A percentile compares a stretch with the other conserved stretches of the same genome.
Evolutionary conservation across 2,113 vertebrate species (phyloP).

Genomic region (Stomatorhinus ivindoensis): DNA sequence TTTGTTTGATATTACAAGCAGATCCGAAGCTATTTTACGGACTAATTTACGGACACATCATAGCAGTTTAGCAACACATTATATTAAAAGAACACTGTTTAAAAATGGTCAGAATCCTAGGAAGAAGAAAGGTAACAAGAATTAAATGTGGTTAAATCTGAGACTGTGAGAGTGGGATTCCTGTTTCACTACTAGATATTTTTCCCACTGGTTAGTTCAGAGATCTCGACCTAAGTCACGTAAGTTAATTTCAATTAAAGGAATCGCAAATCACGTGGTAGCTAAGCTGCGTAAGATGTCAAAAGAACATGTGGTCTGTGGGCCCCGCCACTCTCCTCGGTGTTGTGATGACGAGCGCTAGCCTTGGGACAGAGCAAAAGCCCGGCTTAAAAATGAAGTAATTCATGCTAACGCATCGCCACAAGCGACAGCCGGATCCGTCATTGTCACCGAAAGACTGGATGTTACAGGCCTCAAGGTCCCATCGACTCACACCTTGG

Average conservation of each 20-base stretch:
- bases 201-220: not conserved
- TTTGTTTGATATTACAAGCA: not conserved
- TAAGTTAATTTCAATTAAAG: not conserved
- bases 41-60: not conserved
- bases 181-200: not conserved
- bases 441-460: constrained; percentile 58
- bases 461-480: constrained; percentile 55
- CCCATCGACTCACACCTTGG: constrained; percentile 46
- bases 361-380: constrained; percentile 50
- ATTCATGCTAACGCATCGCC: constrained; percentile 56
- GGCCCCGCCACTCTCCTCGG: constrained; percentile 3
- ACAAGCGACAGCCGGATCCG: constrained; percentile 55
- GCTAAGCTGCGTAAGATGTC: not conserved
- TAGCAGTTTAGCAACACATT: not conserved
- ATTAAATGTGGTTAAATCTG: not conserved
- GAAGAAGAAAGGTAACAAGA: not conserved
- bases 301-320: not conserved
- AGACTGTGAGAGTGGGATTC: not conserved
- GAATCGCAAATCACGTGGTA: not conserved
- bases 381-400: constrained; percentile 54
- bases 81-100: not conserved
- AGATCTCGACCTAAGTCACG: not conserved
- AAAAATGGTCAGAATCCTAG: not conserved
- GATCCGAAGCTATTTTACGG: not conserved
- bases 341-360: constrained; percentile 38